Conservation (phyloP, 1,140 invertebrate genomes). For the Apolygus lucorum region DNA sequence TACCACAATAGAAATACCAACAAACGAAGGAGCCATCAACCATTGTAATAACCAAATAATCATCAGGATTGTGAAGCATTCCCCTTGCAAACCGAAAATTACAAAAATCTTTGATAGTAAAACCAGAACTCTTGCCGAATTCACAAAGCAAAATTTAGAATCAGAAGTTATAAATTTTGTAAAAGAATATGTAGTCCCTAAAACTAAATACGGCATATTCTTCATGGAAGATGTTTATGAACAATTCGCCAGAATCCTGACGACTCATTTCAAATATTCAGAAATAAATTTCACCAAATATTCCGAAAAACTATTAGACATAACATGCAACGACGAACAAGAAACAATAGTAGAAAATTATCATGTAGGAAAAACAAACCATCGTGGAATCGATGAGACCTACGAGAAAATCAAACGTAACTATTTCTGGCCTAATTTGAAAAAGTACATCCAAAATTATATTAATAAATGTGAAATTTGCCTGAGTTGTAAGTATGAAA, state of each 20-base stretch:
- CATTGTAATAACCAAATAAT: background rate
- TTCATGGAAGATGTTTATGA: background rate
- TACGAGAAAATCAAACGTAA: background rate
- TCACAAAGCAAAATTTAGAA: background rate
- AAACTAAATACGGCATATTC: background rate
- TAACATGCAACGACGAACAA: background rate
- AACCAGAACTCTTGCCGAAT: background rate
- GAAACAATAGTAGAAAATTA: background rate
- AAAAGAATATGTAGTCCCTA: background rate
- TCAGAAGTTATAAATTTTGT: background rate
- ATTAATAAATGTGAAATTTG: slow-evolving; percentile 4
- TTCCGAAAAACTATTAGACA: background rate
- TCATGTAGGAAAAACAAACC: background rate
- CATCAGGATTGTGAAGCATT: background rate
- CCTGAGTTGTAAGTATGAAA: background rate
- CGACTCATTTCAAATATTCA: background rate
- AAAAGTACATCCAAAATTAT: background rate
- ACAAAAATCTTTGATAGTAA: background rate
- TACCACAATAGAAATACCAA: background rate
- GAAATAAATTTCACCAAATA: background rate
- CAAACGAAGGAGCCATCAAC: background rate
- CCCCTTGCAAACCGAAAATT: background rate
- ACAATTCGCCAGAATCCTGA: background rate
- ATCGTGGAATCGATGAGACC: background rate
- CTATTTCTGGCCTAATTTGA: background rate